Conservation (phyloP, 2,113 vertebrate species). For the Leucosticte australis region DNA sequence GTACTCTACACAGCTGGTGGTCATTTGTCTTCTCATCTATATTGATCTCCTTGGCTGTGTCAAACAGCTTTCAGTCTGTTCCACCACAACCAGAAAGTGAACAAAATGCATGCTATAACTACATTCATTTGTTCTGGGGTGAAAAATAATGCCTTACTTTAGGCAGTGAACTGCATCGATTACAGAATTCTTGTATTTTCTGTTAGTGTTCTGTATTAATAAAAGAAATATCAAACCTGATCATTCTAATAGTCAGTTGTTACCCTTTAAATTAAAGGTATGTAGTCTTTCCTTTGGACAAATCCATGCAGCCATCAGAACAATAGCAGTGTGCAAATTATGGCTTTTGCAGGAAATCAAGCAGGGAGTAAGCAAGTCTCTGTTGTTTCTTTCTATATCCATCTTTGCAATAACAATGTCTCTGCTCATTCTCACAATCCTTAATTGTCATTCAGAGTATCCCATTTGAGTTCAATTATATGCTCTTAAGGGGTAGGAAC, state of each 20-base stretch:
- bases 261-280: conserved; percentile 34
- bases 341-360: neutral
- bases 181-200: conserved; percentile 10
- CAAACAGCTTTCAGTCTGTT: neutral
- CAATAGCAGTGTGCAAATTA: conserved; percentile 23
- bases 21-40: conserved; percentile 17
- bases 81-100: neutral
- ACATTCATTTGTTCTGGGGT: neutral
- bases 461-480: conserved; percentile 56
- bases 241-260: conserved; percentile 7
- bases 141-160: neutral
- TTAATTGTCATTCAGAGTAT: conserved; percentile 39
- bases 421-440: conserved; percentile 46
- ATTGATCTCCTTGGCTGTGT: conserved; percentile 8
- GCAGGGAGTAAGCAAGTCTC: neutral
- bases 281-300: conserved; percentile 36
- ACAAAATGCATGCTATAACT: neutral
- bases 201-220: conserved; percentile 19
- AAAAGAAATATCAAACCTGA: conserved; percentile 17
- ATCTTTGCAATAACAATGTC: conserved; percentile 41
- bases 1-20: conserved; percentile 1
- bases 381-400: conserved; percentile 23
- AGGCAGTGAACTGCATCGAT: neutral
- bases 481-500: conserved; percentile 45
- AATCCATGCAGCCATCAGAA: neutral